Evolutionary conservation across 2,113 vertebrate genomes (phyloP).

Genomic region (Scomber scombrus): DNA sequence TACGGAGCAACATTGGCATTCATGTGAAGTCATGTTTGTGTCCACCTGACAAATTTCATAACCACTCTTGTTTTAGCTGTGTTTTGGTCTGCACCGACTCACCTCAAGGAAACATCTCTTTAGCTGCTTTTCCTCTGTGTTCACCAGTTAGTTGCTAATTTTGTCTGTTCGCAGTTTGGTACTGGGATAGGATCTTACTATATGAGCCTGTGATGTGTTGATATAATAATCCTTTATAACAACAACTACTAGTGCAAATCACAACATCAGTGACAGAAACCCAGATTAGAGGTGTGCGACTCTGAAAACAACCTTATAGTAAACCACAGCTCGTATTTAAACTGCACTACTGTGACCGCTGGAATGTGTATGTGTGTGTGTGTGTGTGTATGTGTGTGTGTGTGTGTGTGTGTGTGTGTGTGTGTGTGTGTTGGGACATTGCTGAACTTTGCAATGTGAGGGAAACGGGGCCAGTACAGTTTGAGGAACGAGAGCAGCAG

Average conservation of each 20-base stretch:
- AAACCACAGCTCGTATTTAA: slow-evolving; percentile 45
- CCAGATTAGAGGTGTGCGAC: slow-evolving; percentile 2
- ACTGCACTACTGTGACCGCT: slow-evolving; percentile 43
- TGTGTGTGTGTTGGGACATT: slow-evolving; percentile 22
- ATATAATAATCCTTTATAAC: not conserved
- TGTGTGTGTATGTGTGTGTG: slow-evolving; percentile 29
- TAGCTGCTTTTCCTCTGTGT: no score
- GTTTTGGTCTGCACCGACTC: no score
- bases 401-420: slow-evolving; percentile 33
- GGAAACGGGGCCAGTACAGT: slow-evolving; percentile 40
- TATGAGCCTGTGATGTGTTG: not conserved
- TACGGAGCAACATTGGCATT: no score
- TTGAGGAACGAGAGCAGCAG: slow-evolving; percentile 36
- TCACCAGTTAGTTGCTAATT: no score
- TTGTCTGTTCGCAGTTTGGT: no score
- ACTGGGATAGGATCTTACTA: not conserved
- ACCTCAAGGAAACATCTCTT: no score
- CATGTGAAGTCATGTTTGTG: no score
- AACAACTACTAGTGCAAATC: not conserved
- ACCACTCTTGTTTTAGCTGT: no score
- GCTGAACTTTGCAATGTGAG: slow-evolving; percentile 44
- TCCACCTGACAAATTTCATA: no score
- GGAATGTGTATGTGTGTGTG: slow-evolving; percentile 49
- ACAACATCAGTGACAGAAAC: not conserved
- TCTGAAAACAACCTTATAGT: slow-evolving; percentile 22